Evolutionary conservation across 2,113 vertebrate species (phyloP).

Genomic region (Tragelaphus scriptus): DNA sequence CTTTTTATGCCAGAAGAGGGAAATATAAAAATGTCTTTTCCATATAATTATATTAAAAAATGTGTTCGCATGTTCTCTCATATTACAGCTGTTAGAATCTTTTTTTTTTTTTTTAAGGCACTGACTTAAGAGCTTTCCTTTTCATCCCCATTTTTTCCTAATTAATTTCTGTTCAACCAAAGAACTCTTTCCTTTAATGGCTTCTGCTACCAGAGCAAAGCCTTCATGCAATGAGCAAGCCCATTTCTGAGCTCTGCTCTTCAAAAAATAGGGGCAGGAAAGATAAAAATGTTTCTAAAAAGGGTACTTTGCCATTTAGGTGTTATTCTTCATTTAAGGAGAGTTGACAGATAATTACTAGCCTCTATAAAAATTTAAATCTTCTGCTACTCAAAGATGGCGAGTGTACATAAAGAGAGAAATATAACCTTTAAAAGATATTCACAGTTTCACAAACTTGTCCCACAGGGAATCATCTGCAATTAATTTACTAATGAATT

Average conservation of each 20-base stretch:
- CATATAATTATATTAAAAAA: conserved; percentile 78
- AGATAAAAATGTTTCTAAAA: background rate
- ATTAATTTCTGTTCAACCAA: conserved; percentile 62
- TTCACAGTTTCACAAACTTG: background rate
- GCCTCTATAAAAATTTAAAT: background rate
- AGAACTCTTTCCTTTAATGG: conserved; percentile 54
- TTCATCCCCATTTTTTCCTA: conserved; percentile 63
- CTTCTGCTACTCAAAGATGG: background rate
- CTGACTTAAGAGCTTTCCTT: conserved; percentile 52
- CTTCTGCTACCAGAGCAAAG: background rate
- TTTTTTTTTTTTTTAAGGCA: conserved; percentile 69
- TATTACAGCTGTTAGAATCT: conserved; percentile 69
- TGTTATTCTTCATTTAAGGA: background rate
- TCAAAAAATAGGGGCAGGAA: background rate
- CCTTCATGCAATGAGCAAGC: background rate
- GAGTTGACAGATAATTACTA: background rate
- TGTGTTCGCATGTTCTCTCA: conserved; percentile 55
- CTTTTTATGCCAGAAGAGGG: conserved; percentile 66
- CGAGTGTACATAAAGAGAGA: too few species aligned
- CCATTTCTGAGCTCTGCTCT: conserved; percentile 29
- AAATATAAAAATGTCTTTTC: conserved; percentile 78
- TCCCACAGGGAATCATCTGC: background rate
- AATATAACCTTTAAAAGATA: background rate
- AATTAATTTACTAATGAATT: background rate
- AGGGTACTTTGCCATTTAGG: background rate